Conservation (phyloP, 2,113 vertebrate species). For the Pachypanchax playfairii region DNA sequence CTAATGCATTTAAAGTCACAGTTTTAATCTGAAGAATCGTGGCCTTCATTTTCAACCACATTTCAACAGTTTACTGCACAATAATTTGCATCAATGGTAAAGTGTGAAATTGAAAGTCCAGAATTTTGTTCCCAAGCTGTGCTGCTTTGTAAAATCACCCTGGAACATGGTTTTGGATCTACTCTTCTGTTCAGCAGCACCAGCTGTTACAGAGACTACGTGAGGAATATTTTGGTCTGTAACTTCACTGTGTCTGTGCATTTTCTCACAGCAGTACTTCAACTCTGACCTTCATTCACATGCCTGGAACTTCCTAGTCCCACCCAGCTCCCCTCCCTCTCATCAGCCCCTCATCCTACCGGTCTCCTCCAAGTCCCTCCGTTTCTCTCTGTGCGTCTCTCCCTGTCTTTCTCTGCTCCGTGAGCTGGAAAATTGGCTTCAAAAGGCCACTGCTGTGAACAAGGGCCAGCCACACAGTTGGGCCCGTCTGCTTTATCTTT, state of each 20-base stretch:
- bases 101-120: conserved; percentile 35
- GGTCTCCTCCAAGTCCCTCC: conserved; percentile 63
- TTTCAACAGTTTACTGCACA: conserved; percentile 6
- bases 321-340: background rate
- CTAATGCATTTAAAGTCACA: conserved; percentile 13
- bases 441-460: conserved; percentile 85
- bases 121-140: conserved; percentile 34
- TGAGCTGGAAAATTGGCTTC: conserved; percentile 86
- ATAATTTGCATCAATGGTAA: conserved; percentile 16
- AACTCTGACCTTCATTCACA: conserved; percentile 64
- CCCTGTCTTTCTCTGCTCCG: conserved; percentile 80
- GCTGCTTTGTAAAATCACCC: conserved; percentile 31
- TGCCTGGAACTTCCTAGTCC: conserved; percentile 46
- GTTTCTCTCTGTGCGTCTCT: conserved; percentile 66
- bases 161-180: conserved; percentile 12
- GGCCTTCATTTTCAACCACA: conserved; percentile 2
- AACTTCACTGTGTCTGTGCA: conserved; percentile 38
- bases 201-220: conserved; percentile 34
- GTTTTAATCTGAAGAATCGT: conserved; percentile 16
- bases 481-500: conserved; percentile 83
- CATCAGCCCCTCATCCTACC: conserved; percentile 48
- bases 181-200: conserved; percentile 21
- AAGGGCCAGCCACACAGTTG: conserved; percentile 83
- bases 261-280: conserved; percentile 63
- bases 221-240: conserved; percentile 43